Conservation (phyloP, 2,797 vertebrate species). For the Hephaestus fuliginosus region DNA sequence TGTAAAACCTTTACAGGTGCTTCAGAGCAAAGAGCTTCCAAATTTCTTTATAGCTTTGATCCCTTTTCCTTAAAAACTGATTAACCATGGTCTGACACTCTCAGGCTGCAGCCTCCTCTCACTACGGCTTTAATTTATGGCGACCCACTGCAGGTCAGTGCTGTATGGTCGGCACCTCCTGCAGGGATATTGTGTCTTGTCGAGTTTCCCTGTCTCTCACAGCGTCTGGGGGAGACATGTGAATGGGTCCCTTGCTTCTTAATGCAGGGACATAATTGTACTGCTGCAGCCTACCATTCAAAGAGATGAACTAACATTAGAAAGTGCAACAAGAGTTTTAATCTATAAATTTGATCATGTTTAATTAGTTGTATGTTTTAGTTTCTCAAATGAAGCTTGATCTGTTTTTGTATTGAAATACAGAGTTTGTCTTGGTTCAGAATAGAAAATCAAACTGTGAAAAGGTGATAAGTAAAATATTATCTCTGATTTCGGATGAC, state of each 20-base stretch:
- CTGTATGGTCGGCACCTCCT: slow-evolving; percentile 72
- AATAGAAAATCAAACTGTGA: slow-evolving; percentile 52
- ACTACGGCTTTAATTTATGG: slow-evolving; percentile 77
- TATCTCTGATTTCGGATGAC: slow-evolving; percentile 68
- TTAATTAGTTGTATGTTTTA: slow-evolving; percentile 40
- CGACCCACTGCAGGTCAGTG: slow-evolving; percentile 67
- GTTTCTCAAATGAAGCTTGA: slow-evolving; percentile 47
- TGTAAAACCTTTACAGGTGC: slow-evolving; percentile 65
- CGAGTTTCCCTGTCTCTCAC: slow-evolving; percentile 57
- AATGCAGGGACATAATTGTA: slow-evolving; percentile 15
- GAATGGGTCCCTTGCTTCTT: slow-evolving; percentile 52
- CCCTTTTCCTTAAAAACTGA: slow-evolving; percentile 66
- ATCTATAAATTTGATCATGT: slow-evolving; percentile 40
- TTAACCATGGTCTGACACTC: slow-evolving; percentile 69
- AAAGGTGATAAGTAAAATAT: slow-evolving; percentile 73
- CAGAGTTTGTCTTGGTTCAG: slow-evolving; percentile 53
- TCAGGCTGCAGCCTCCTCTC: slow-evolving; percentile 59
- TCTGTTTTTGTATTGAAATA: slow-evolving; percentile 49
- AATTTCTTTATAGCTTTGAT: slow-evolving; percentile 61
- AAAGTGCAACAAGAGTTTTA: slow-evolving; percentile 4
- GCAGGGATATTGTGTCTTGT: slow-evolving; percentile 74
- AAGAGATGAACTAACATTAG: slow-evolving; percentile 34
- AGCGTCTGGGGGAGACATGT: slow-evolving; percentile 66
- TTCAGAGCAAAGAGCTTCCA: slow-evolving; percentile 52
- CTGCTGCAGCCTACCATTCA: slow-evolving; percentile 31